These are phyloP conservation scores for Labia minor DNA, from an alignment of 2,888 invertebrate genomes.

Conservation along the genomic window DNA sequence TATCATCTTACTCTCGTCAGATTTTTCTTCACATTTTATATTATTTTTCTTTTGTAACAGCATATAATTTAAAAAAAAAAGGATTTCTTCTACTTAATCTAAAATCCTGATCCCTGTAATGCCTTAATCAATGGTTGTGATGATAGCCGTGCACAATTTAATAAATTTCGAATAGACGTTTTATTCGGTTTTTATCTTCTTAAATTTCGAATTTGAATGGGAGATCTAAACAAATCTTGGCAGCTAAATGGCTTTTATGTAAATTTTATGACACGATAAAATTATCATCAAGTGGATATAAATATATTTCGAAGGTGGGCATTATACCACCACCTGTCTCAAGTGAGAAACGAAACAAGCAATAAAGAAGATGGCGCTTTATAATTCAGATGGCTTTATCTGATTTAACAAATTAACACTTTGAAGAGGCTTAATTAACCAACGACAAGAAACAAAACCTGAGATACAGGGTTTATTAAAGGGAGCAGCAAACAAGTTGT, in stretches of 20 bases:
- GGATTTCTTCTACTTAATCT: too few species aligned
- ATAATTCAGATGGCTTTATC: background rate
- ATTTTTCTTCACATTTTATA: too few species aligned
- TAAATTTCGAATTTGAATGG: slow-evolving; percentile 13
- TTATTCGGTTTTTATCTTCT: slow-evolving; percentile 1
- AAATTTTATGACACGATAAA: slow-evolving; percentile 13
- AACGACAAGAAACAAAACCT: background rate
- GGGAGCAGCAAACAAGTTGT: background rate
- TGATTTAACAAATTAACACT: slow-evolving; percentile 13
- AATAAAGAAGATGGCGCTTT: background rate
- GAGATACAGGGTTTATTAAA: background rate
- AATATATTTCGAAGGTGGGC: slow-evolving; percentile 13
- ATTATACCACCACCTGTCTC: background rate
- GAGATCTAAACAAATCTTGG: background rate
- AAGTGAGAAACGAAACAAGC: background rate
- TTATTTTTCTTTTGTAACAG: too few species aligned
- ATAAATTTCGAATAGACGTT: background rate
- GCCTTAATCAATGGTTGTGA: background rate
- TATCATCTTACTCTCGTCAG: too few species aligned
- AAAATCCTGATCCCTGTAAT: background rate
- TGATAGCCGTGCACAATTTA: background rate
- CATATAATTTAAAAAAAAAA: too few species aligned
- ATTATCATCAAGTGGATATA: slow-evolving; percentile 13
- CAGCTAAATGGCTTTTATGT: slow-evolving; percentile 8
- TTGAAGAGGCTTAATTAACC: background rate